Evolutionary conservation across 2,113 vertebrate genomes (phyloP).

Genomic region (Serilophus lunatus): DNA sequence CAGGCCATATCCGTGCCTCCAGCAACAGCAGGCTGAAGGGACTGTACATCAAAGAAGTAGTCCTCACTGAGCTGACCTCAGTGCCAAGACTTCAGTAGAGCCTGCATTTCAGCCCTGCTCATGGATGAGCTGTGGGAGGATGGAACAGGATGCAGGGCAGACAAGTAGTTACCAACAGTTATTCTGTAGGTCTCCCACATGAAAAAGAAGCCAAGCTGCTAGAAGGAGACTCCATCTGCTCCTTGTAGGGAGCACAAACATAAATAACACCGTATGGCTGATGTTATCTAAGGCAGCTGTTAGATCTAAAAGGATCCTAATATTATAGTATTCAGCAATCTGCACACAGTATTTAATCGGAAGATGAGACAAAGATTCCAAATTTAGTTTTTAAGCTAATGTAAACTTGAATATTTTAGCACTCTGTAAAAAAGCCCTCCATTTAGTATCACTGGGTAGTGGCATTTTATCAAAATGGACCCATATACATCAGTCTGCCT

Average conservation of each 20-base stretch:
- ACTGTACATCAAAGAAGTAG: not conserved
- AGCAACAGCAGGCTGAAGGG: not conserved
- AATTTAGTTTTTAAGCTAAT: not conserved
- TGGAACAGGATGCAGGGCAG: not conserved
- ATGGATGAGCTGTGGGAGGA: accelerated
- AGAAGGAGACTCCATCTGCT: conserved; percentile 27
- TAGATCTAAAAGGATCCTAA: not conserved
- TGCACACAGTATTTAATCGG: not conserved
- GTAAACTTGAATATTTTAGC: not conserved
- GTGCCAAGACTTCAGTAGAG: not conserved
- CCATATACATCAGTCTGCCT: not conserved
- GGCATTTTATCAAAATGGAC: not conserved
- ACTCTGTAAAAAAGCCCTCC: not conserved
- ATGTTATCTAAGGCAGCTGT: not conserved
- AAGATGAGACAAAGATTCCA: not conserved
- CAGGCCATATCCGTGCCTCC: not conserved
- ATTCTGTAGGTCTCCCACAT: not conserved
- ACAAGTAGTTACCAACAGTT: not conserved
- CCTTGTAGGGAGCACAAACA: not conserved
- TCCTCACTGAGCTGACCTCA: accelerated
- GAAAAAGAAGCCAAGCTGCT: not conserved
- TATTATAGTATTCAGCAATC: not conserved
- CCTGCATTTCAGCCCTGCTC: not conserved
- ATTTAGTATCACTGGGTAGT: not conserved
- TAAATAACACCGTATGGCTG: not conserved